Percentiles rank a stretch among this genome's conserved stretches.
phyloP scores from a whole-genome alignment of 2,113 vertebrate species.

The Malurus alboscapulatus region DNA sequence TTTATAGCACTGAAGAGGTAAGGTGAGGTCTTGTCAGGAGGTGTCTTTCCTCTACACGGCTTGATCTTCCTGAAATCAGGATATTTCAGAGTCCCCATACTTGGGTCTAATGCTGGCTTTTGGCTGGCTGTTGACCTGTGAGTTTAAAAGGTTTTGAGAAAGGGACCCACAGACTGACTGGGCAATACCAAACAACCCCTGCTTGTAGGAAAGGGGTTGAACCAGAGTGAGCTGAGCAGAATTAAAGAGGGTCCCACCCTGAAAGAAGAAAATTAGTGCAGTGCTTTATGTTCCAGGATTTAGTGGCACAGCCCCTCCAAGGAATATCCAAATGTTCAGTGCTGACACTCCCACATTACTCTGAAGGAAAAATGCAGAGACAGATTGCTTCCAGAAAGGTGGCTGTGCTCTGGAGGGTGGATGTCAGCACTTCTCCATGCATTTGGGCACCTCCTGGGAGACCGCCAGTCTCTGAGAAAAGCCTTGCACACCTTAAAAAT shows the following conservation, averaged over 20 bases:
- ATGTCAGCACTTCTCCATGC: neutral
- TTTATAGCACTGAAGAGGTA: neutral
- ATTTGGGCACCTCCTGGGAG: neutral
- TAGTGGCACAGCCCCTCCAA: neutral
- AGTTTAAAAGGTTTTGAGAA: neutral
- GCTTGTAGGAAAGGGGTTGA: neutral
- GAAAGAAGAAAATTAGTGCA: neutral
- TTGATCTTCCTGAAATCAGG: neutral
- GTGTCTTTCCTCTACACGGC: neutral
- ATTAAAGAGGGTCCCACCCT: neutral
- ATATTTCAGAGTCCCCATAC: neutral
- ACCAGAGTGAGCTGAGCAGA: neutral
- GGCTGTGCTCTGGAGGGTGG: neutral
- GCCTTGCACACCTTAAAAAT: neutral
- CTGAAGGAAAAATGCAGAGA: neutral
- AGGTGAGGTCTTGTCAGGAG: neutral
- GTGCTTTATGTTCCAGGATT: neutral
- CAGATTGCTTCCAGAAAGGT: accelerated
- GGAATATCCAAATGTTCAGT: neutral
- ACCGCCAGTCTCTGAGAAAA: conserved; percentile 8
- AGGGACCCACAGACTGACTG: neutral
- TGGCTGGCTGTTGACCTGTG: neutral
- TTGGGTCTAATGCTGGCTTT: neutral
- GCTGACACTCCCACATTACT: neutral
- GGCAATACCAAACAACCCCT: neutral